Percentiles rank a stretch among this genome's conserved stretches.
These are phyloP conservation scores for Cepaea nemoralis DNA, from an alignment of 1,140 invertebrate genomes.

Conservation along the genomic window DNA sequence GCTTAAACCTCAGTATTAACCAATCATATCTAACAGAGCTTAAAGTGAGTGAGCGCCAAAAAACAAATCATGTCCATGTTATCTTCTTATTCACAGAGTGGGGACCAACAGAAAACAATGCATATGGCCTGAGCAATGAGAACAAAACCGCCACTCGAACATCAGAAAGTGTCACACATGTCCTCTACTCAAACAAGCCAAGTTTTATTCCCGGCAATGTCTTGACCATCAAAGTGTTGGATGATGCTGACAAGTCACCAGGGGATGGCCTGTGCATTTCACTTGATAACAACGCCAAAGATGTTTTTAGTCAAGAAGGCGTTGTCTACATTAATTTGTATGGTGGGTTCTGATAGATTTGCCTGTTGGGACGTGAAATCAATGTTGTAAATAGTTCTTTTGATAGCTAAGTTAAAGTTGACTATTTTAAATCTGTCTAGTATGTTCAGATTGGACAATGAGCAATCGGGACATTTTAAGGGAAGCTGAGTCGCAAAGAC, in stretches of 20 bases:
- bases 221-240: constrained; percentile 60
- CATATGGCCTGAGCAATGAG: constrained; percentile 64
- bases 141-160: constrained; percentile 60
- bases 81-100: constrained; percentile 62
- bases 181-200: constrained; percentile 58
- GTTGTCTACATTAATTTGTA: constrained; percentile 60
- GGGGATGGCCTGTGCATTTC: constrained; percentile 61
- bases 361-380: background rate
- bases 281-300: constrained; percentile 48
- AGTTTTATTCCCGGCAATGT: constrained; percentile 56
- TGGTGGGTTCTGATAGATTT: constrained; percentile 44
- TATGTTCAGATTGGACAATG: no score
- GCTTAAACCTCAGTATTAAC: no score
- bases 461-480: no score
- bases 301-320: constrained; percentile 55
- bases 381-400: background rate
- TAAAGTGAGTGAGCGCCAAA: no score
- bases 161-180: constrained; percentile 47
- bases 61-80: no score
- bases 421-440: no score
- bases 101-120: constrained; percentile 46
- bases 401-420: no score
- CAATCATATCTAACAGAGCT: no score
- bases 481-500: no score
- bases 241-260: constrained; percentile 60